Evolutionary conservation across 2,888 invertebrate species (phyloP).

Genomic region (Glyphotaelius pellucidus): DNA sequence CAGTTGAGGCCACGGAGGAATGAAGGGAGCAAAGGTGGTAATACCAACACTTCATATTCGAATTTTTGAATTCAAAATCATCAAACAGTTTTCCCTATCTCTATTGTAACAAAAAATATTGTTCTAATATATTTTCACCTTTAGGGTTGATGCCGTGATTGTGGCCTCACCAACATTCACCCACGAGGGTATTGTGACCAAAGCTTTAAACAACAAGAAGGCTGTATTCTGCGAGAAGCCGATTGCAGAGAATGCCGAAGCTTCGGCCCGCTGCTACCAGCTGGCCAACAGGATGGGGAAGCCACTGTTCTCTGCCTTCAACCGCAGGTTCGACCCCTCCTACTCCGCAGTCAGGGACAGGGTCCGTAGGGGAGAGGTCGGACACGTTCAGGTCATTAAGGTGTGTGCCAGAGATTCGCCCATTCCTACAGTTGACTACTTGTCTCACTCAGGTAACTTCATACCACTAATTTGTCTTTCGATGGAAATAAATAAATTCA

Average conservation of each 20-base stretch:
- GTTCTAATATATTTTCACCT: conserved; percentile 45
- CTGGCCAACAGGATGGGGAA: conserved; percentile 77
- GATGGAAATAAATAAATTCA: too few species aligned
- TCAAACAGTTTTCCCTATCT: not conserved
- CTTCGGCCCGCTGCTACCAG: conserved; percentile 78
- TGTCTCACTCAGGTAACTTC: conserved; percentile 77
- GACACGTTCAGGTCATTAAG: conserved; percentile 81
- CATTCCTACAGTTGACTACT: conserved; percentile 79
- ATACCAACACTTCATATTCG: too few species aligned
- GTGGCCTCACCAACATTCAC: conserved; percentile 79
- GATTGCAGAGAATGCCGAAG: conserved; percentile 77
- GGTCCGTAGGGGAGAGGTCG: conserved; percentile 78
- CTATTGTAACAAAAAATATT: not conserved
- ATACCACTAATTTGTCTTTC: not conserved
- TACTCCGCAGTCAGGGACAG: conserved; percentile 75
- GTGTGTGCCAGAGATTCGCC: conserved; percentile 82
- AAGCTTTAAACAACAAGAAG: conserved; percentile 77
- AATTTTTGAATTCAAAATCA: too few species aligned
- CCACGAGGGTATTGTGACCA: conserved; percentile 78
- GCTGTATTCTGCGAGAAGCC: conserved; percentile 85
- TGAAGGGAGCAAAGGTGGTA: too few species aligned
- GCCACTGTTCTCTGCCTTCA: conserved; percentile 81
- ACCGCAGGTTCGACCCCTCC: conserved; percentile 82
- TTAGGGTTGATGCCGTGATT: conserved; percentile 76
- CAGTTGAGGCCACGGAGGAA: too few species aligned